Percentiles rank a stretch among this genome's conserved stretches.
These are phyloP conservation scores for Drosophila robusta DNA, from an alignment of 2,888 invertebrate genomes.

Conservation along the genomic window DNA sequence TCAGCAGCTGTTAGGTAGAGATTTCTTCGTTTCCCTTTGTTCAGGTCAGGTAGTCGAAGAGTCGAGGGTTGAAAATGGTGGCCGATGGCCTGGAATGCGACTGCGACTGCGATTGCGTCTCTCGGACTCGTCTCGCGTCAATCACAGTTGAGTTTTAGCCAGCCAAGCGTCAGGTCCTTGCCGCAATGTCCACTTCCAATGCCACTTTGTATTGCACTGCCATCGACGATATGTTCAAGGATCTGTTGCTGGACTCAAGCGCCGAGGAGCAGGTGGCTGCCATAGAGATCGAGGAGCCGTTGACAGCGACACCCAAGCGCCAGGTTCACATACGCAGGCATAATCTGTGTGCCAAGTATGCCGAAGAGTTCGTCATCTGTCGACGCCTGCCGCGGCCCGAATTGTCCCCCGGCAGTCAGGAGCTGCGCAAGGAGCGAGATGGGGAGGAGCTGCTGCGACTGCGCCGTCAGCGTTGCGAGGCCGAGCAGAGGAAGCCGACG, in stretches of 20 bases:
- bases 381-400: conserved; percentile 41
- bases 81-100: conserved; percentile 12
- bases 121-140: conserved; percentile 44
- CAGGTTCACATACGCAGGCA: conserved; percentile 49
- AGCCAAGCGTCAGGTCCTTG: conserved; percentile 48
- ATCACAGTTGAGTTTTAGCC: conserved; percentile 56
- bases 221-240: conserved; percentile 58
- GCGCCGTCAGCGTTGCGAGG: conserved; percentile 57
- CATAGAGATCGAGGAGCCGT: conserved; percentile 12
- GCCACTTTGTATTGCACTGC: conserved; percentile 63
- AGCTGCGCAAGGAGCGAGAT: conserved; percentile 41
- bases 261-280: conserved; percentile 16
- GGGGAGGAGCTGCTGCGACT: conserved; percentile 50
- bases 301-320: conserved; percentile 49
- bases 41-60: conserved; percentile 56
- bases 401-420: conserved; percentile 47
- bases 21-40: conserved; percentile 39
- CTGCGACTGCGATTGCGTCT: conserved; percentile 1
- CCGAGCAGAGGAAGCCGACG: conserved; percentile 45
- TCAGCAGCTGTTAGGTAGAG: conserved; percentile 54
- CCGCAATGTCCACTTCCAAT: conserved; percentile 54
- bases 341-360: conserved; percentile 53
- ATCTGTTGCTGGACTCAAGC: conserved; percentile 36
- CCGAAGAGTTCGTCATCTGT: conserved; percentile 43
- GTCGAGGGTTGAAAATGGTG: conserved; percentile 58